phyloP scores from a whole-genome alignment of 2,888 invertebrate genomes.

The Chalcis sispes region DNA sequence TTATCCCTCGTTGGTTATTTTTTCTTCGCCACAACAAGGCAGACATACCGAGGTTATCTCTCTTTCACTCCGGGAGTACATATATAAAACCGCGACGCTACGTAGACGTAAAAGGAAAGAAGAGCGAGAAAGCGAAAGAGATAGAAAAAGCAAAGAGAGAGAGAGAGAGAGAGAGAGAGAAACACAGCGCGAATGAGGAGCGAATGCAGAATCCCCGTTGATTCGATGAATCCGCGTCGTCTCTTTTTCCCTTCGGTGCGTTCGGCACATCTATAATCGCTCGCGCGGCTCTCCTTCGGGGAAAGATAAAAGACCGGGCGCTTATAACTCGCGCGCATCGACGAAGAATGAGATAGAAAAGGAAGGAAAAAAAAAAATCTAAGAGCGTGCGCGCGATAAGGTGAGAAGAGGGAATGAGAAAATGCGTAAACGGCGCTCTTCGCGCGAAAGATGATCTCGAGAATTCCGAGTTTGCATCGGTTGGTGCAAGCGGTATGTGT shows the following conservation, averaged over 20 bases:
- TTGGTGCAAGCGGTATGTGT: no score
- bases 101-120: no score
- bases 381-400: conserved; percentile 10
- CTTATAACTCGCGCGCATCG: not conserved
- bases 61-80: not conserved
- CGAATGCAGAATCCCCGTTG: conserved; percentile 13
- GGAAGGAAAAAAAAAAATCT: not conserved
- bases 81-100: conserved; percentile 13
- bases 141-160: no score
- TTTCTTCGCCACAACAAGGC: conserved; percentile 34
- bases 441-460: conserved; percentile 14
- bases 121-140: no score
- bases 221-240: conserved; percentile 27
- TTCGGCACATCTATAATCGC: not conserved
- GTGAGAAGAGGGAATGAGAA: not conserved
- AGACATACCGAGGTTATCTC: conserved; percentile 38
- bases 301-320: conserved; percentile 32
- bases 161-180: conserved; percentile 14
- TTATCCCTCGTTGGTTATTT: conserved; percentile 5
- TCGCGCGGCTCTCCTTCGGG: conserved; percentile 10
- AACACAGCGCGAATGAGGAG: conserved; percentile 12
- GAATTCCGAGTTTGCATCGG: not conserved
- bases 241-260: not conserved
- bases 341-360: not conserved
- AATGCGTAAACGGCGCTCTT: conserved; percentile 14